phyloP scores from a whole-genome alignment of 2,113 vertebrate species.

The Gobius niger region DNA sequence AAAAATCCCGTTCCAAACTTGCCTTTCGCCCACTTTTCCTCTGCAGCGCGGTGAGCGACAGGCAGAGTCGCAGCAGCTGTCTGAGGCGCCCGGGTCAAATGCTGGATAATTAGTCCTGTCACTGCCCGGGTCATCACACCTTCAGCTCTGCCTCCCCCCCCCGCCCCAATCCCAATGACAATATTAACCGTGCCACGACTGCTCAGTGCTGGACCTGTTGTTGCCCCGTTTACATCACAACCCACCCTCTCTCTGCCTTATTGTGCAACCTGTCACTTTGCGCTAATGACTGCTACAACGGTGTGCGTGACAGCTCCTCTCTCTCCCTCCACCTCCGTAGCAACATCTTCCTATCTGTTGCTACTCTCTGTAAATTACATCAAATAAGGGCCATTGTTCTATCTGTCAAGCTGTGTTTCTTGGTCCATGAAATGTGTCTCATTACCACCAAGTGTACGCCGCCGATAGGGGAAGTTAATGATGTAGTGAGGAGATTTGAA shows the following conservation, averaged over 20 bases:
- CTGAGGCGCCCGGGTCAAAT: constrained; percentile 70
- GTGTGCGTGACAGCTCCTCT: constrained; percentile 61
- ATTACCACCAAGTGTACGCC: constrained; percentile 56
- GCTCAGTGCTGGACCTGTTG: constrained; percentile 66
- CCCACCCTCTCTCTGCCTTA: constrained; percentile 45
- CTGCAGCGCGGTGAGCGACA: not conserved
- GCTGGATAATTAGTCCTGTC: constrained; percentile 74
- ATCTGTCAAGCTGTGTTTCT: constrained; percentile 54
- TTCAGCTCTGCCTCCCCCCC: constrained; percentile 57
- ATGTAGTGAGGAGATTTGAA: constrained; percentile 51
- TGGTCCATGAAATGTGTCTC: constrained; percentile 60
- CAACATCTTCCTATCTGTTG: constrained; percentile 42
- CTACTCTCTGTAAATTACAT: constrained; percentile 63
- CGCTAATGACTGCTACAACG: constrained; percentile 68
- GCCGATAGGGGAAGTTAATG: constrained; percentile 54
- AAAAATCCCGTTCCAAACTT: constrained; percentile 1
- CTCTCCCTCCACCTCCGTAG: constrained; percentile 33
- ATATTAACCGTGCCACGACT: constrained; percentile 65
- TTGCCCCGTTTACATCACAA: constrained; percentile 61
- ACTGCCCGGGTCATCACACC: constrained; percentile 71
- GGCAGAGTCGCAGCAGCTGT: constrained; percentile 58
- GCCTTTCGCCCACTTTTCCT: not conserved
- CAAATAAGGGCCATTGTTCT: constrained; percentile 42
- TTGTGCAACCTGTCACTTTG: constrained; percentile 69
- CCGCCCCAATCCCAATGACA: constrained; percentile 63